Evolutionary conservation across 2,888 invertebrate species (phyloP).

Genomic region (Acleris emargana): DNA sequence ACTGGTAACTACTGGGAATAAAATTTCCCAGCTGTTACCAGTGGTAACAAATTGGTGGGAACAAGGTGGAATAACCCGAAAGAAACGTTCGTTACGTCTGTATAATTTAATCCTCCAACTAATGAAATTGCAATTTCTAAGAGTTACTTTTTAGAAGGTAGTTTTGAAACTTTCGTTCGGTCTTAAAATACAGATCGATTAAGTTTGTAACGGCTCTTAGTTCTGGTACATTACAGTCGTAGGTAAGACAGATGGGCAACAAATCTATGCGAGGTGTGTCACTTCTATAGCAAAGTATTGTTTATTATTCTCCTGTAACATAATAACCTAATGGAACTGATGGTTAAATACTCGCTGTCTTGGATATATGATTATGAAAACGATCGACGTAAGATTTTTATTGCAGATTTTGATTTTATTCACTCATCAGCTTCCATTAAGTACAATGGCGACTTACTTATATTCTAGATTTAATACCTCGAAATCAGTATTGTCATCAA

Average conservation of each 20-base stretch:
- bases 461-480: conserved; percentile 8
- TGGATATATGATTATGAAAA: neutral
- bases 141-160: no score
- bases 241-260: neutral
- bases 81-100: no score
- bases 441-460: neutral
- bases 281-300: conserved; percentile 4
- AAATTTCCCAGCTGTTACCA: no score
- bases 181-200: no score
- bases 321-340: conserved; percentile 24
- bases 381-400: neutral
- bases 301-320: conserved; percentile 1
- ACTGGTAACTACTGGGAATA: no score
- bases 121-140: no score
- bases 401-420: no score
- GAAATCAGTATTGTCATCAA: conserved; percentile 65
- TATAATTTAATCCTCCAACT: no score
- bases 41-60: no score
- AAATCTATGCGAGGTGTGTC: neutral
- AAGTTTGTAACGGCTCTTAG: no score
- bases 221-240: neutral
- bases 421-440: conserved; percentile 19
- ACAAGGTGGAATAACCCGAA: no score
- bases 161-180: no score
- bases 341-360: conserved; percentile 2